Evolutionary conservation across 1,140 invertebrate species (phyloP).

Genomic region (Rhopalosiphum maidis): DNA sequence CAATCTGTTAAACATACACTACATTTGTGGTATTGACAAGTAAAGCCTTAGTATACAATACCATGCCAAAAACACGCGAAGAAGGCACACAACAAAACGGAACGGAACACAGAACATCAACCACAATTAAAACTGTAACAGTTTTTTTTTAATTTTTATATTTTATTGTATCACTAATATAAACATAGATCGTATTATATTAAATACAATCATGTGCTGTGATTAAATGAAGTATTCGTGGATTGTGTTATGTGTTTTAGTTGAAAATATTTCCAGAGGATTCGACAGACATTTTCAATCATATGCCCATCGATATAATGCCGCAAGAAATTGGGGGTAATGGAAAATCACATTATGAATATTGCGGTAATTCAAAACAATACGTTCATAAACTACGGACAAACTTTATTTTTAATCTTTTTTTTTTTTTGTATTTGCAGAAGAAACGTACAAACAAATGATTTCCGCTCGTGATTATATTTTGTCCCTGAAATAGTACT

Average conservation of each 20-base stretch:
- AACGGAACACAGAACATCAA: too few species aligned
- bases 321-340: conserved; percentile 15
- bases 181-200: neutral
- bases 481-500: neutral
- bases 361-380: conserved; percentile 17
- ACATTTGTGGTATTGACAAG: neutral
- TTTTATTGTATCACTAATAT: neutral
- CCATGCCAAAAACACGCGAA: neutral
- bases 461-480: neutral
- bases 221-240: too few species aligned
- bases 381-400: neutral
- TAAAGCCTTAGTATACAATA: neutral
- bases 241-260: neutral
- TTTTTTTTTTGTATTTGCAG: neutral
- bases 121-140: too few species aligned
- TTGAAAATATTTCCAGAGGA: neutral
- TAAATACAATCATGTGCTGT: neutral
- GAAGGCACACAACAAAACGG: neutral
- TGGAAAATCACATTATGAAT: conserved; percentile 17
- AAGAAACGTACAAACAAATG: conserved; percentile 18
- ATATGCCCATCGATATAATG: neutral
- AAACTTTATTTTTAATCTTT: neutral
- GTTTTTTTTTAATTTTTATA: neutral
- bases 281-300: conserved; percentile 15
- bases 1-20: neutral